phyloP scores from a whole-genome alignment of 2,113 vertebrate species.

The Aegypius monachus region DNA sequence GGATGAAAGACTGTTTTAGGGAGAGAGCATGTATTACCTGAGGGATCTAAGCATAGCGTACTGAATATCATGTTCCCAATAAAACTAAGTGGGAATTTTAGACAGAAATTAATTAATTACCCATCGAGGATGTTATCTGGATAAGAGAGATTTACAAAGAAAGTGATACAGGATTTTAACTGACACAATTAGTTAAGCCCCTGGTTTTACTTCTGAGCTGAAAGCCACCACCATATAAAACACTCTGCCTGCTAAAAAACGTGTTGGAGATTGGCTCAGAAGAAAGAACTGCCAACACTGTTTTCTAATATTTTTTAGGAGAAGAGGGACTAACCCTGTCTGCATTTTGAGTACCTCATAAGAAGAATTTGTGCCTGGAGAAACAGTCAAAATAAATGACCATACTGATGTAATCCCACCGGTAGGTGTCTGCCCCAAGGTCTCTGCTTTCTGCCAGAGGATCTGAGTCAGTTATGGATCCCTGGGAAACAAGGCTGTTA shows the following conservation, averaged over 20 bases:
- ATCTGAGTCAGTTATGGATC: neutral
- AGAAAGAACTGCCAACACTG: neutral
- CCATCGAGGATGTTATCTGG: neutral
- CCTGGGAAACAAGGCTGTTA: neutral
- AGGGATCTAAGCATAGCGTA: neutral
- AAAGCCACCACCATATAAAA: neutral
- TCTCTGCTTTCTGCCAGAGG: neutral
- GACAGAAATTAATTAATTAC: neutral
- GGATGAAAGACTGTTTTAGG: neutral
- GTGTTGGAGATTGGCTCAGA: neutral
- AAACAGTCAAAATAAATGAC: neutral
- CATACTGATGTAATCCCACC: neutral
- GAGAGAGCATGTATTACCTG: neutral
- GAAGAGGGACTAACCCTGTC: neutral
- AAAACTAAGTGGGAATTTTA: neutral
- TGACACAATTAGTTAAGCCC: neutral
- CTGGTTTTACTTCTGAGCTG: neutral
- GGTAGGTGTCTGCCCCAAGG: neutral
- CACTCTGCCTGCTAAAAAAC: neutral
- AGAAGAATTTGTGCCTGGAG: neutral
- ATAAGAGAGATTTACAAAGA: neutral
- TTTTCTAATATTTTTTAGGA: neutral
- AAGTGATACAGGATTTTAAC: neutral
- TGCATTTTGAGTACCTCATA: neutral
- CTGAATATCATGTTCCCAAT: neutral